Evolutionary conservation across 1,140 invertebrate genomes (phyloP).

Genomic region (Meteorus sp.): DNA sequence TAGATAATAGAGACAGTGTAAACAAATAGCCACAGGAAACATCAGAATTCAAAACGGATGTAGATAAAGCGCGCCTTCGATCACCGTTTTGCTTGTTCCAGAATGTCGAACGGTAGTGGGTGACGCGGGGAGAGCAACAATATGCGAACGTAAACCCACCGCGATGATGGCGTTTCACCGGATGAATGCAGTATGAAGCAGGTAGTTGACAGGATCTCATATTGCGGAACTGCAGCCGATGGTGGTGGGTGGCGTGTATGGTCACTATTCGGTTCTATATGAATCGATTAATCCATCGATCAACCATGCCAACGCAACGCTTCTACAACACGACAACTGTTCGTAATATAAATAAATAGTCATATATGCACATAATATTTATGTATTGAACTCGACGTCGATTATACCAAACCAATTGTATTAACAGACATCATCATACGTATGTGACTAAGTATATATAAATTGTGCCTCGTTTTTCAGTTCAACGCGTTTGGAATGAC

Average conservation of each 20-base stretch:
- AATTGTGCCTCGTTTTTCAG: slow-evolving; percentile 11
- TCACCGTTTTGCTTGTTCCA: slow-evolving; percentile 28
- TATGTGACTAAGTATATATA: neutral
- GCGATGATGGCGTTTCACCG: slow-evolving; percentile 35
- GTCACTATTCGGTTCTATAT: neutral
- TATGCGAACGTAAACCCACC: slow-evolving; percentile 37
- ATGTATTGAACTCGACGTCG: slow-evolving; percentile 4
- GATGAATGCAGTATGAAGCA: slow-evolving; percentile 35
- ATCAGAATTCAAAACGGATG: slow-evolving; percentile 6
- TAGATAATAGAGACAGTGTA: neutral
- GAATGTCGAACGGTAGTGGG: slow-evolving; percentile 36
- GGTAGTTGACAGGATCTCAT: slow-evolving; percentile 34
- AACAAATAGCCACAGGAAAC: slow-evolving; percentile 2
- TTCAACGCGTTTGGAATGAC: neutral
- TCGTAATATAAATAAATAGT: too few species aligned
- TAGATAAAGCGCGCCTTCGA: slow-evolving; percentile 21
- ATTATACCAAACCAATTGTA: slow-evolving; percentile 25
- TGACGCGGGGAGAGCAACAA: slow-evolving; percentile 38
- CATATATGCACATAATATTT: too few species aligned
- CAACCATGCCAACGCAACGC: neutral
- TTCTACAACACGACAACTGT: too few species aligned
- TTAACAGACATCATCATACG: slow-evolving; percentile 13
- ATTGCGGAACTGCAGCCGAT: slow-evolving; percentile 16
- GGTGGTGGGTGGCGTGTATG: slow-evolving; percentile 14
- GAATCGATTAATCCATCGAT: slow-evolving; percentile 25